Percentiles rank a stretch among this genome's conserved stretches.
Evolutionary conservation across 1,140 invertebrate genomes (phyloP).

Genomic region (Holcopasites calliopsidis): DNA sequence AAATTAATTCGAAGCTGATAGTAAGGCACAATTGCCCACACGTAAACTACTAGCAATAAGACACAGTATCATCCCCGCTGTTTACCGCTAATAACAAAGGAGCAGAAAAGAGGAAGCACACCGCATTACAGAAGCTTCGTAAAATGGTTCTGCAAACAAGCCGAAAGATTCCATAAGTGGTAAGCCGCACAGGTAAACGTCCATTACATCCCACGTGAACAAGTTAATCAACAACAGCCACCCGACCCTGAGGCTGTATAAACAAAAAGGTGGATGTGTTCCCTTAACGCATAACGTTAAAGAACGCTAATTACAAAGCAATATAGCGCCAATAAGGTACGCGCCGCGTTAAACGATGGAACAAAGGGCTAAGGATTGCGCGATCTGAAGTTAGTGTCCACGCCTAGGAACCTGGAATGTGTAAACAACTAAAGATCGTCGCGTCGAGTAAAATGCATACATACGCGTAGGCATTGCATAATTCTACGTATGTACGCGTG

Average conservation of each 20-base stretch:
- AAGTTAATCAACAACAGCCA: constrained; percentile 13
- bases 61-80: too few relatives aligned
- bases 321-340: constrained; percentile 14
- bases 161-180: background rate
- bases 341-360: constrained; percentile 15
- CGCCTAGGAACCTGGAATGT: constrained; percentile 41
- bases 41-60: too few relatives aligned
- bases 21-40: too few relatives aligned
- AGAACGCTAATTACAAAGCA: constrained; percentile 20
- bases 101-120: background rate
- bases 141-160: constrained; percentile 5
- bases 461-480: constrained; percentile 9
- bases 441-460: constrained; percentile 10
- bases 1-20: too few relatives aligned
- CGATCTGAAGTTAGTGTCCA: constrained; percentile 1
- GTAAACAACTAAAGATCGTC: constrained; percentile 47
- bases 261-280: background rate
- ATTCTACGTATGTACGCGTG: too few relatives aligned
- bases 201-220: constrained; percentile 16
- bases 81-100: background rate
- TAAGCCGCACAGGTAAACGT: background rate
- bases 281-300: background rate
- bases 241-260: background rate
- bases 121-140: constrained; percentile 1
- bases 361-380: background rate